These are phyloP conservation scores for Solenodon paradoxus DNA, from an alignment of 2,113 vertebrate genomes.

Conservation along the genomic window DNA sequence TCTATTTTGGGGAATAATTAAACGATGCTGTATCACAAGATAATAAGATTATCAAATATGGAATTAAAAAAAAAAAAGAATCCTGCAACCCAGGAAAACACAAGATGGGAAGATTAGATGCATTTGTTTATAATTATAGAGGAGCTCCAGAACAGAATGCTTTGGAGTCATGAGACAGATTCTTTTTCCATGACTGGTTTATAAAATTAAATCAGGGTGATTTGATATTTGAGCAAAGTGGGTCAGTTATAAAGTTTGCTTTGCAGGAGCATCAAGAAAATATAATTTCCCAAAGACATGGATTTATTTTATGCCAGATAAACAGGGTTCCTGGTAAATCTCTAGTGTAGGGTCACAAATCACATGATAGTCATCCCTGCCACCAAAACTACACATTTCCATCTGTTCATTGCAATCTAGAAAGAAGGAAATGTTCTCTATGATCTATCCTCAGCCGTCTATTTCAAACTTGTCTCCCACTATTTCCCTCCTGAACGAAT, in stretches of 20 bases:
- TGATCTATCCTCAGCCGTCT: not conserved
- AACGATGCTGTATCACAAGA: conserved; percentile 64
- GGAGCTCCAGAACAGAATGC: conserved; percentile 60
- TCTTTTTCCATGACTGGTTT: conserved; percentile 57
- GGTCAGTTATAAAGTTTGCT: conserved; percentile 59
- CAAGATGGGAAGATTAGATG: conserved; percentile 53
- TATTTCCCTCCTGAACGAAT: not conserved
- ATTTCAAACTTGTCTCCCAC: not conserved
- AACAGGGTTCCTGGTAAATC: not conserved
- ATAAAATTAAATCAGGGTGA: conserved; percentile 66
- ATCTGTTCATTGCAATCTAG: not conserved
- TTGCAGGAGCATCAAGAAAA: conserved; percentile 60
- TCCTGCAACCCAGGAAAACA: conserved; percentile 50
- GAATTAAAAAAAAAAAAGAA: not conserved
- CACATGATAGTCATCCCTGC: not conserved
- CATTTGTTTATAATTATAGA: conserved; percentile 66
- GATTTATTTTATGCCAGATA: conserved; percentile 36
- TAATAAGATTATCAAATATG: conserved; percentile 66
- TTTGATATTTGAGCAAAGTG: conserved; percentile 58
- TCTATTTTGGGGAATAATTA: conserved; percentile 73
- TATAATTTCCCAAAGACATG: conserved; percentile 46
- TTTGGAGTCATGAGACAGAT: conserved; percentile 42
- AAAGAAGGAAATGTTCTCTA: not conserved
- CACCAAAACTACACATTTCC: not conserved
- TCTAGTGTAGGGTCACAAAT: not conserved